Conservation (phyloP, 1,140 invertebrate genomes). For the Spodoptera frugiperda region DNA sequence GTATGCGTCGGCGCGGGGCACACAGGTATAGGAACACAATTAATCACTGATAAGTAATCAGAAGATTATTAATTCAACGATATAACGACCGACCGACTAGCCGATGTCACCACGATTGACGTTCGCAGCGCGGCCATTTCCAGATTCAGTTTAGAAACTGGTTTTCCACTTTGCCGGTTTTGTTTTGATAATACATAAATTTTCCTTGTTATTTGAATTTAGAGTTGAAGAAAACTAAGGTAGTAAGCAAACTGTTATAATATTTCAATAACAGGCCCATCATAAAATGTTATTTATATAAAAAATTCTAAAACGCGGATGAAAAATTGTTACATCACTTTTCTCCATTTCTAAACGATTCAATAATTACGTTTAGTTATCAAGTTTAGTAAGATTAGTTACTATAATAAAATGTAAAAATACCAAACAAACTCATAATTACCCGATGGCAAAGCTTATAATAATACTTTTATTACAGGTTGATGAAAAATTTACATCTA, state of each 20-base stretch:
- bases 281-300: no score
- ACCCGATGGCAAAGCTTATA: no score
- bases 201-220: neutral
- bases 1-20: constrained; percentile 16
- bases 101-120: constrained; percentile 46
- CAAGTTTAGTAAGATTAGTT: neutral
- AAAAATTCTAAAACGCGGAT: neutral
- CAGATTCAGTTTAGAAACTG: constrained; percentile 22
- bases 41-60: constrained; percentile 47
- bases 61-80: constrained; percentile 44
- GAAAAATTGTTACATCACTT: neutral
- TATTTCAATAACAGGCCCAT: no score
- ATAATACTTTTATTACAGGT: no score
- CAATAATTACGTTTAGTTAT: neutral
- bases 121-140: constrained; percentile 48
- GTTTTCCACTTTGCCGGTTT: neutral
- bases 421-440: neutral
- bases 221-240: no score
- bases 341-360: no score
- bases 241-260: no score
- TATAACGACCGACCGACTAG: constrained; percentile 39
- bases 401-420: neutral
- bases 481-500: no score
- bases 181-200: neutral
- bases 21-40: constrained; percentile 38